Evolutionary conservation across 2,888 invertebrate genomes (phyloP).

Genomic region (Lingula anatina): DNA sequence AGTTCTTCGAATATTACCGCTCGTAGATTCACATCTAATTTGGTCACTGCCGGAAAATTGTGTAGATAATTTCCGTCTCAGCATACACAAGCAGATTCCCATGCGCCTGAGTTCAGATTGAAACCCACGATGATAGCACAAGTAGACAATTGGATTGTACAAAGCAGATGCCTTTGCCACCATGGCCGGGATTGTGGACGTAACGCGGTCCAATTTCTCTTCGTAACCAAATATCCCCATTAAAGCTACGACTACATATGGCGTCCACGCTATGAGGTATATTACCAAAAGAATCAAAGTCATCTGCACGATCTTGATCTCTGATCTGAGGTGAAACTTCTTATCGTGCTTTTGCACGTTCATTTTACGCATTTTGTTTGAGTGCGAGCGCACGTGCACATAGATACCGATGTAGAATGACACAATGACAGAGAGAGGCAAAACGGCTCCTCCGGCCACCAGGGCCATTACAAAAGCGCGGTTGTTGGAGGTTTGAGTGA

Average conservation of each 20-base stretch:
- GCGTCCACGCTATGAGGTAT: constrained; percentile 79
- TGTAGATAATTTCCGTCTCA: too few species aligned
- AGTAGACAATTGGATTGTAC: constrained; percentile 55
- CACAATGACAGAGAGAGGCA: constrained; percentile 17
- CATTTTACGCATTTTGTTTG: too few species aligned
- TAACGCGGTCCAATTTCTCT: constrained; percentile 64
- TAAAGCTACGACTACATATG: constrained; percentile 71
- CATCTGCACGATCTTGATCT: constrained; percentile 16
- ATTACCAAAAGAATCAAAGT: constrained; percentile 42
- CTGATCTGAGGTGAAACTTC: too few species aligned
- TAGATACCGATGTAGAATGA: constrained; percentile 19
- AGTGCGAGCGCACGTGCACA: too few species aligned
- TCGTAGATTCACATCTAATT: too few species aligned
- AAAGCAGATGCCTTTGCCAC: constrained; percentile 67
- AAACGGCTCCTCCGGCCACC: constrained; percentile 17
- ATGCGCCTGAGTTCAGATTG: too few species aligned
- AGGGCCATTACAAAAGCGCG: constrained; percentile 18
- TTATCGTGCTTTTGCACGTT: too few species aligned
- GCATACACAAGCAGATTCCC: too few species aligned
- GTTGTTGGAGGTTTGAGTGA: constrained; percentile 13
- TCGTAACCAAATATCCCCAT: constrained; percentile 65
- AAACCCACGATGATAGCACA: constrained; percentile 25
- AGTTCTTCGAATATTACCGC: too few species aligned
- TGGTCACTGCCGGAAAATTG: too few species aligned
- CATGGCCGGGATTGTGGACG: constrained; percentile 67